Evolutionary conservation across 2,113 vertebrate genomes (phyloP).

Genomic region (Patagioenas fasciata): DNA sequence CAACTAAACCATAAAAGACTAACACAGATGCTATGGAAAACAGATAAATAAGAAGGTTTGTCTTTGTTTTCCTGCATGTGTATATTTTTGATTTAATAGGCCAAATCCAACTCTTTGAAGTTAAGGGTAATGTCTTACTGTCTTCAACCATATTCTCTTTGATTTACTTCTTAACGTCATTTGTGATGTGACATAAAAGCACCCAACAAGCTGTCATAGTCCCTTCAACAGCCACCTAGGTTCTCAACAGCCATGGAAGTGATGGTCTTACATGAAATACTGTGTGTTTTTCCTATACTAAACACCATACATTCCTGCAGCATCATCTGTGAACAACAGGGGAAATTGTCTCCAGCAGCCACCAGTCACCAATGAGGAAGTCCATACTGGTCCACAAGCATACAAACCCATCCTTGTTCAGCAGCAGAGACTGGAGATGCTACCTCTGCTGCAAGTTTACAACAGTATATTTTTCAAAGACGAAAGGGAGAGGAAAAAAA

Average conservation of each 20-base stretch:
- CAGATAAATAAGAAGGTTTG: not conserved
- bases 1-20: not conserved
- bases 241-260: not conserved
- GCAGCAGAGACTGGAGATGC: not conserved
- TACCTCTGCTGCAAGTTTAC: not conserved
- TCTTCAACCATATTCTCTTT: not conserved
- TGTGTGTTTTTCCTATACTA: not conserved
- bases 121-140: not conserved
- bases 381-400: not conserved
- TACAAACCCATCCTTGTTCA: not conserved
- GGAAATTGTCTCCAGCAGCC: not conserved
- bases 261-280: not conserved
- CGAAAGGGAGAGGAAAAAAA: not conserved
- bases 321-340: accelerated
- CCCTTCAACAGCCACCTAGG: not conserved
- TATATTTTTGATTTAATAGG: not conserved
- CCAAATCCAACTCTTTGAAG: not conserved
- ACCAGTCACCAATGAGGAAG: not conserved
- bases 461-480: not conserved
- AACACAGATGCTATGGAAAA: not conserved
- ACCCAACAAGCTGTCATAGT: not conserved
- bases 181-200: not conserved
- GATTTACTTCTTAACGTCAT: not conserved
- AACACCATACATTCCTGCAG: not conserved
- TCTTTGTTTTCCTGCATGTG: not conserved